Evolutionary conservation across 2,797 vertebrate species (phyloP).

Genomic region (Chromobotia macracanthus): DNA sequence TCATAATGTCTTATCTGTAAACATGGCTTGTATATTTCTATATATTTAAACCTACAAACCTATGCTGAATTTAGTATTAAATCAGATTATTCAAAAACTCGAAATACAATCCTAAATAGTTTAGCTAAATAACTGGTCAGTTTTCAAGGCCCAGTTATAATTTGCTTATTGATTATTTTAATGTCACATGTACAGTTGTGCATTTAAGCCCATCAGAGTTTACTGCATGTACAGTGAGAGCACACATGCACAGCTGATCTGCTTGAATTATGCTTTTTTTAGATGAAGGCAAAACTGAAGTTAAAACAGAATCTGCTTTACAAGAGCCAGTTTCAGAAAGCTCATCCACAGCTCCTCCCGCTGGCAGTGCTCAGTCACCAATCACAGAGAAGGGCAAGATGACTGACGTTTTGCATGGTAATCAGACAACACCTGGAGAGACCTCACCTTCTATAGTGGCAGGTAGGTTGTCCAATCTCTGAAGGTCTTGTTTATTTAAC

Average conservation of each 20-base stretch:
- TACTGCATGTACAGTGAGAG: too few species aligned
- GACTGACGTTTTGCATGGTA: slow-evolving; percentile 46
- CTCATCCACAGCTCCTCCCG: slow-evolving; percentile 70
- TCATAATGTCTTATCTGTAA: not conserved
- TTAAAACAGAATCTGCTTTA: slow-evolving; percentile 80
- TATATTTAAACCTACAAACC: too few species aligned
- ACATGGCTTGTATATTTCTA: not conserved
- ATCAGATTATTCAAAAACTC: too few species aligned
- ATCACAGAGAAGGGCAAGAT: slow-evolving; percentile 72
- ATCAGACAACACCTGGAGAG: slow-evolving; percentile 47
- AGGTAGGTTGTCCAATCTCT: slow-evolving; percentile 47
- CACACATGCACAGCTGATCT: too few species aligned
- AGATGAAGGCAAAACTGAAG: slow-evolving; percentile 78
- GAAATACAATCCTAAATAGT: too few species aligned
- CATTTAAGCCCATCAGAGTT: not conserved
- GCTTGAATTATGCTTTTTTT: slow-evolving; percentile 15
- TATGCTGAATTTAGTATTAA: too few species aligned
- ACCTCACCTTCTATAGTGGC: slow-evolving; percentile 45
- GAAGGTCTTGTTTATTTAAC: not conserved
- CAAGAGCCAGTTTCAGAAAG: slow-evolving; percentile 71
- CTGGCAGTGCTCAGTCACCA: slow-evolving; percentile 63
- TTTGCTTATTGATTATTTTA: too few species aligned
- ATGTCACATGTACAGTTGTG: too few species aligned
- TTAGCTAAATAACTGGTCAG: too few species aligned
- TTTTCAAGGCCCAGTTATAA: too few species aligned